These are phyloP conservation scores for Coreius guichenoti DNA, from an alignment of 2,797 vertebrate genomes.

Conservation along the genomic window DNA sequence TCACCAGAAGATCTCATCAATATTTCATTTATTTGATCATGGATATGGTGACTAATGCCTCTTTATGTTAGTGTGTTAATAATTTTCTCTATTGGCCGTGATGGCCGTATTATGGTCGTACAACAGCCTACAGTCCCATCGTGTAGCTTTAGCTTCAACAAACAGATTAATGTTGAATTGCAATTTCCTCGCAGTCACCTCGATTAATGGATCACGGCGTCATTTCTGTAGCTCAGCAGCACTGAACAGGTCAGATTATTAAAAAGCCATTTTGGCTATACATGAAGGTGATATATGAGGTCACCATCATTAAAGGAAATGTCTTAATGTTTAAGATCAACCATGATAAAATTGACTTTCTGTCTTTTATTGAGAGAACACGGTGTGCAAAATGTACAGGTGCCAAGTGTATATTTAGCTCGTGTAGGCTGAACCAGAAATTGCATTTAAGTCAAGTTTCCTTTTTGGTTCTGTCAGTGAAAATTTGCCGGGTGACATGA, in stretches of 20 bases:
- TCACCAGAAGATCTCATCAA: conserved; percentile 18
- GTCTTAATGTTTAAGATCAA: conserved; percentile 36
- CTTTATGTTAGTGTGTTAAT: conserved; percentile 29
- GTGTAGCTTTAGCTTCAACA: conserved; percentile 58
- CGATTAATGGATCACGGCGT: conserved; percentile 74
- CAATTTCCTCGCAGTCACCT: conserved; percentile 65
- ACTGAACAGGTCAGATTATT: conserved; percentile 72
- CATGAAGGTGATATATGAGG: conserved; percentile 63
- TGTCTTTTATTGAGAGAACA: not conserved
- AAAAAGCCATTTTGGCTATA: conserved; percentile 71
- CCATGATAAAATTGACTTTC: not conserved
- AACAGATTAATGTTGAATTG: conserved; percentile 72
- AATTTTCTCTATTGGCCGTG: conserved; percentile 9
- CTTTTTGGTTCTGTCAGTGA: not conserved
- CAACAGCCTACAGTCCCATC: conserved; percentile 39
- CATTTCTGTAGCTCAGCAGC: conserved; percentile 68
- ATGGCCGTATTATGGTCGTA: conserved; percentile 8
- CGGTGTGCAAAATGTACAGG: not conserved
- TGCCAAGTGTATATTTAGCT: conserved; percentile 32
- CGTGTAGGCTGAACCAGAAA: conserved; percentile 25
- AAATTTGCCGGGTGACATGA: conserved; percentile 11
- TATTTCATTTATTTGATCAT: conserved; percentile 10
- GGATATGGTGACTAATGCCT: conserved; percentile 24
- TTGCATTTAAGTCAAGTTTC: not conserved
- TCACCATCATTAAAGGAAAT: conserved; percentile 49